Evolutionary conservation across 2,888 invertebrate species (phyloP), one percentile per base, ranked within the genome.

Genomic region (Nasonia oneida): DNA sequence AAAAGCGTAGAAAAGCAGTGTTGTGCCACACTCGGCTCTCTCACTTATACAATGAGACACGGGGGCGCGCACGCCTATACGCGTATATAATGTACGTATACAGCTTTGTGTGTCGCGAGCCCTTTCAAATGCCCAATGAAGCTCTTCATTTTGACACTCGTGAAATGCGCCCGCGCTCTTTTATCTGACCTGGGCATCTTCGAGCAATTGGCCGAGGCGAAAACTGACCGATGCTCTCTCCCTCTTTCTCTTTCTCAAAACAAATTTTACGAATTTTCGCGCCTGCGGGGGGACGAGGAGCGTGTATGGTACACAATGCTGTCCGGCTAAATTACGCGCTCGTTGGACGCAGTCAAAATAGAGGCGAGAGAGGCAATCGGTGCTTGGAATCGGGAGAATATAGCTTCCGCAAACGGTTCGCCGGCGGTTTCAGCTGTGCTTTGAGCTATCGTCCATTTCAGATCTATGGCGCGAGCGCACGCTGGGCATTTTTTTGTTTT

Each of bases 381-480:
- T 12, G 61, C 8, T n/a, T 42, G 74, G 10, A 74, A 74, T 74
- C 74, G 47, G 23, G 67, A 33, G 67, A 67, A 67, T 67, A 67
- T 67, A 12, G 67, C 67, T 67, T 67, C 67, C 82, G 61, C 77
- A 83, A 82, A 70, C 50, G 70, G 57, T 37, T 47, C 39, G 23
- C 29, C 71, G 23, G 67, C 23, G 18, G 50, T 29, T 42, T 84
- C 91, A 93, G 93, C 93, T 93, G 93, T 92, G 91, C 92, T 93
- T 93, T 91, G 90, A 91, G 90, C 92, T 93, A 93, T 93, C 93
- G 90, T 86, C 87, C 89, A 91, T 91, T 90, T 87, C 91, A 92
- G 93, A 93, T 93, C 93, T 91, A 91, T 89, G 3, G 18, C 57
- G 23, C n/a, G n/a, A 91, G 91, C 92, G 92, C 92, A 37, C 37